Evolutionary conservation across 2,113 vertebrate species (phyloP).

Genomic region (Etia nguti): DNA sequence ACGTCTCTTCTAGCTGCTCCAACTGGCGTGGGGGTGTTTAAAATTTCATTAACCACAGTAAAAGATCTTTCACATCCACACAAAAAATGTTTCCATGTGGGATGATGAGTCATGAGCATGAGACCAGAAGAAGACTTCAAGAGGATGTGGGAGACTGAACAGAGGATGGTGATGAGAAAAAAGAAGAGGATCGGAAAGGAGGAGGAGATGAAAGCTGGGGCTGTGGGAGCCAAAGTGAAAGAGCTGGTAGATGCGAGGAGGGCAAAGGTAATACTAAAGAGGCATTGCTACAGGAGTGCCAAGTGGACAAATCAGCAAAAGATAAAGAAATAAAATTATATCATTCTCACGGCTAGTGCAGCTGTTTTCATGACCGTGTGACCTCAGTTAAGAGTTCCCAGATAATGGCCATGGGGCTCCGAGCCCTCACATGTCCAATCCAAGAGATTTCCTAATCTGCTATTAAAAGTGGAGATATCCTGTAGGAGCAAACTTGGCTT

Average conservation of each 20-base stretch:
- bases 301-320: neutral
- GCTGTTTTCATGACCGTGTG: constrained; percentile 26
- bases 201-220: neutral
- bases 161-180: constrained; percentile 29
- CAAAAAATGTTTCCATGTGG: constrained; percentile 72
- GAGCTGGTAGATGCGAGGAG: neutral
- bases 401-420: neutral
- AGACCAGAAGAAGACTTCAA: constrained; percentile 30
- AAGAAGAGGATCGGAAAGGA: neutral
- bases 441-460: constrained; percentile 36
- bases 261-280: neutral
- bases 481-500: neutral
- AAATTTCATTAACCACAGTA: constrained; percentile 12
- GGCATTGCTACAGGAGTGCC: neutral
- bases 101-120: constrained; percentile 65
- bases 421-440: neutral
- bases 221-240: neutral
- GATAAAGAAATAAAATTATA: neutral
- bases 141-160: constrained; percentile 52
- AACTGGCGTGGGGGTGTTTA: neutral
- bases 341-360: neutral
- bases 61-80: constrained; percentile 29
- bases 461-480: constrained; percentile 26
- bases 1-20: neutral
- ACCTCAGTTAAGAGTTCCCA: constrained; percentile 9